Base-by-base conservation (phyloP, 2,113 vertebrate species). In the Bombycilla garrulus region DNA sequence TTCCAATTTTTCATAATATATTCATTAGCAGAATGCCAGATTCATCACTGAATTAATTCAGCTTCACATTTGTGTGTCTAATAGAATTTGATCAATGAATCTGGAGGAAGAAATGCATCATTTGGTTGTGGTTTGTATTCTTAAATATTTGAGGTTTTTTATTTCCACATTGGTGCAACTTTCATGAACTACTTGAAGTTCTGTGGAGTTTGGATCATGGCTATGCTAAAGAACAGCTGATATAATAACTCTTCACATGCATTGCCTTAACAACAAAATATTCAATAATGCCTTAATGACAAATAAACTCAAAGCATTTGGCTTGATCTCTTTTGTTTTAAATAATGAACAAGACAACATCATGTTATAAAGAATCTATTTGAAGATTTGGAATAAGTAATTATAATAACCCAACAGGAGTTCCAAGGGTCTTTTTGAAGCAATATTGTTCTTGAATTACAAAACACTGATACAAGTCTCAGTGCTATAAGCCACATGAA, bases 381-480 rank as follows among this genome's bases (percentile, higher is more conserved):
- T 60, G 76, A 94, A 86, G 69, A 88, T 92, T 94, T 86, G 29
- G 45, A 80, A 50, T 60, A 84, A 81, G n/a, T 76, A 76, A 95
- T 84, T 90, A 84, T 53, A 67, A 74, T 60, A 57, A 81, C 80
- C 40, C 61, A 61, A 84, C 50, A 88, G 88, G 80, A 84, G 45
- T 96, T 92, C 40, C 61, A 65, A 38, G 70, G 36, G 33, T 58
- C 48, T 84, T 94, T 92, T 79, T 92, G 79, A 95, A 88, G 60
- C 33, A 93, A 67, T 12, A 58, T 10, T 57, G 6, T 70, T 96
- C 71, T 90, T 83, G 74, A 48, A 79, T 92, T 90, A 72, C 76
- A 90, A 83, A 89, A 83, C 31, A 76, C 6, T 67, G 36, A 71
- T 40, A 80, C 71, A 94, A 50, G 48, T 88, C 56, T 95, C 53